phyloP scores from a whole-genome alignment of 1,140 invertebrate species.

The Steinernema khuongi region DNA sequence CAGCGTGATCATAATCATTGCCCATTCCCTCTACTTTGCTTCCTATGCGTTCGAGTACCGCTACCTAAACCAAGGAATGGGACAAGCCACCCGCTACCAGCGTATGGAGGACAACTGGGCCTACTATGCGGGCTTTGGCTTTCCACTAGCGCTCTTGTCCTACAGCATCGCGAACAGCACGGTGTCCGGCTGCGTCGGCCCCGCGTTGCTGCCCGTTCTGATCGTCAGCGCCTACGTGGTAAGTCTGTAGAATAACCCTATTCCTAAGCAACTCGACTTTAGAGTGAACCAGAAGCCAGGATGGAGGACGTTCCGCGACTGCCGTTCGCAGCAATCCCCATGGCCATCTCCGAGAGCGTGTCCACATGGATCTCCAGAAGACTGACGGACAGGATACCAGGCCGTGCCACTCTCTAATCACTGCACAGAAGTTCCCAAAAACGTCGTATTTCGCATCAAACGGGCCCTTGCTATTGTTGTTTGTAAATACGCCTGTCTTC shows the following conservation, averaged over 20 bases:
- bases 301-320: background rate
- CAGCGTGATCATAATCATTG: background rate
- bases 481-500: background rate
- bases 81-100: background rate
- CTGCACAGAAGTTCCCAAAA: background rate
- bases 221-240: background rate
- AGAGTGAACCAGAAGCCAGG: background rate
- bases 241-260: background rate
- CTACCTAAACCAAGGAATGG: background rate
- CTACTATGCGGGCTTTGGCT: background rate
- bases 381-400: no score
- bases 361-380: no score
- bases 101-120: background rate
- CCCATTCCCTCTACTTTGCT: background rate
- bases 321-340: no score
- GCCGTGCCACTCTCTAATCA: background rate
- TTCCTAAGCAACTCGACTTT: background rate
- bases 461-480: background rate
- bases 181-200: background rate
- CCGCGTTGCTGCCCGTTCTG: background rate
- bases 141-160: background rate
- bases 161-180: background rate
- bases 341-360: no score
- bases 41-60: background rate
- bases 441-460: conserved; percentile 10